Conservation (phyloP, 2,113 vertebrate species). For the Myiopsitta monachus region DNA sequence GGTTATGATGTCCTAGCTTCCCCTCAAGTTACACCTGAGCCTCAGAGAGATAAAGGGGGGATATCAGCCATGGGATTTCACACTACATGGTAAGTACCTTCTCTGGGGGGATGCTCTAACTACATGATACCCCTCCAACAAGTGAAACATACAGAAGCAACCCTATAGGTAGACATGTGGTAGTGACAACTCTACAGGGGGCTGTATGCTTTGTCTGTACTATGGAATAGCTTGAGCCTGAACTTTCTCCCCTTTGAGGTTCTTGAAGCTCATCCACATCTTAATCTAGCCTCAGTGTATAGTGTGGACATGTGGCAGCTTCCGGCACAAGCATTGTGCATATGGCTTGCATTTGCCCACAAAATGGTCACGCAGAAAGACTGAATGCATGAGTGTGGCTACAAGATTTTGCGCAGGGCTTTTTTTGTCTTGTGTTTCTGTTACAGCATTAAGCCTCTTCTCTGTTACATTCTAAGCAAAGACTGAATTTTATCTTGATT, state of each 20-base stretch:
- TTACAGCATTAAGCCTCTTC: neutral
- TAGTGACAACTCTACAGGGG: neutral
- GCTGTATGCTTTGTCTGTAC: neutral
- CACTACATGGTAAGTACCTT: neutral
- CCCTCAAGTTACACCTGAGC: neutral
- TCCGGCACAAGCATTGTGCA: neutral
- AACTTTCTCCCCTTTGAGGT: neutral
- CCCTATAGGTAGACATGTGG: neutral
- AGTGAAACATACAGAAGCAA: neutral
- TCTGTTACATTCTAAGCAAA: neutral
- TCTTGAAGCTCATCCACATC: neutral
- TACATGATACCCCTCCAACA: neutral
- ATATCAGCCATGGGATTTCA: neutral
- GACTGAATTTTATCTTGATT: neutral
- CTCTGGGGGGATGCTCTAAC: neutral
- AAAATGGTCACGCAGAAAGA: neutral
- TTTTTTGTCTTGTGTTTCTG: neutral
- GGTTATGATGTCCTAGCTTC: neutral
- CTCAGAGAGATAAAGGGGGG: rapidly evolving
- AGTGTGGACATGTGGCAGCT: neutral
- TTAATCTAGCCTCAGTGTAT: neutral
- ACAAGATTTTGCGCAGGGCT: neutral
- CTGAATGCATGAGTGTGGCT: rapidly evolving
- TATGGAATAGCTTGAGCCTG: neutral
- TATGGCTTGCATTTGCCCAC: rapidly evolving